A percentile compares a stretch with the other conserved stretches of the same genome.
phyloP scores from a whole-genome alignment of 92 coral and sea anemone genomes.

The Metridium senile region DNA sequence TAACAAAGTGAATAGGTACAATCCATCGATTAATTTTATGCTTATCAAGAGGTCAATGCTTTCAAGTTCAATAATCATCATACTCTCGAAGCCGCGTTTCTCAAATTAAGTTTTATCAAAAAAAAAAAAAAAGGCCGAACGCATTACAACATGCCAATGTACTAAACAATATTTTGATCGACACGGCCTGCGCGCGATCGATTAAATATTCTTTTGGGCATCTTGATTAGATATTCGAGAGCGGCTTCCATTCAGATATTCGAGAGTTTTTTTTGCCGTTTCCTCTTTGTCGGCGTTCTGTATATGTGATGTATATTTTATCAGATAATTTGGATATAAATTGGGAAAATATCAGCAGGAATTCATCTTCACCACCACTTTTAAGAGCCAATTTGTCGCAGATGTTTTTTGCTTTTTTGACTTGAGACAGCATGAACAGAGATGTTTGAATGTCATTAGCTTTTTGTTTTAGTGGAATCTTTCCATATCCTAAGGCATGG shows the following conservation, averaged over 20 bases:
- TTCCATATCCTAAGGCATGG: too few relatives aligned
- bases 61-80: too few relatives aligned
- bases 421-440: too few relatives aligned
- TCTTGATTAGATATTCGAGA: background rate
- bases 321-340: background rate
- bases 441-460: too few relatives aligned
- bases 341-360: background rate
- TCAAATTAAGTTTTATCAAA: too few relatives aligned
- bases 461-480: too few relatives aligned
- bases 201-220: background rate
- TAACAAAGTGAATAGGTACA: too few relatives aligned
- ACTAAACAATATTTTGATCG: background rate
- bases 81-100: too few relatives aligned
- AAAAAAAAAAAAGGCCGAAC: too few relatives aligned
- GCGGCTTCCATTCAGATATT: background rate
- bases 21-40: too few relatives aligned
- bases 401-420: background rate
- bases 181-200: background rate
- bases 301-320: background rate
- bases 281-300: background rate
- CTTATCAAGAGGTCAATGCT: too few relatives aligned
- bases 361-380: background rate
- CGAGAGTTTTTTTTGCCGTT: background rate
- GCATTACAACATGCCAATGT: too few relatives aligned
- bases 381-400: background rate